Evolutionary conservation across 2,888 invertebrate species (phyloP).

Genomic region (Azorinus chamasolen): DNA sequence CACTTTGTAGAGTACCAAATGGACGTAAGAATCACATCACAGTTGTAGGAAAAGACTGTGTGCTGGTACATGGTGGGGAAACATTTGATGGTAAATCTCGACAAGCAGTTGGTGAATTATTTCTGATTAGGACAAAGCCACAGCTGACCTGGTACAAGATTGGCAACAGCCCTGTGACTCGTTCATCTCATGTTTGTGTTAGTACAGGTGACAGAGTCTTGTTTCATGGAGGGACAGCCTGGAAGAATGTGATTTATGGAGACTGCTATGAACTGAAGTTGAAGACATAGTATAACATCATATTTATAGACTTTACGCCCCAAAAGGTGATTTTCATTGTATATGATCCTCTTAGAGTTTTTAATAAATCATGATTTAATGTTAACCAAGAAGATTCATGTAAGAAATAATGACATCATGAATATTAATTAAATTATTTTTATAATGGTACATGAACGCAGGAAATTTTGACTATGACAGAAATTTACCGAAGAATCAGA

Average conservation of each 20-base stretch:
- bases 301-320: no score
- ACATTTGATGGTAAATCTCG: slow-evolving; percentile 84
- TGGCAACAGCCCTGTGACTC: slow-evolving; percentile 70
- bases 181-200: slow-evolving; percentile 83
- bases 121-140: slow-evolving; percentile 72
- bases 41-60: slow-evolving; percentile 68
- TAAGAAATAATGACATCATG: no score
- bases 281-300: neutral
- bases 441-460: no score
- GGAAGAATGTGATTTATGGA: slow-evolving; percentile 68
- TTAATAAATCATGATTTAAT: no score
- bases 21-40: slow-evolving; percentile 83
- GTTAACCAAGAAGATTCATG: no score
- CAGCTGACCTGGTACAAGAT: slow-evolving; percentile 72
- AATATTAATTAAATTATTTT: no score
- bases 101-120: slow-evolving; percentile 84
- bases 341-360: no score
- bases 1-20: slow-evolving; percentile 77
- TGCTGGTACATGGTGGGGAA: slow-evolving; percentile 85
- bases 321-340: no score
- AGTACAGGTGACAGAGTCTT: slow-evolving; percentile 71
- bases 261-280: slow-evolving; percentile 65
- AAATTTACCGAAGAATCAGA: no score
- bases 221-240: slow-evolving; percentile 84
- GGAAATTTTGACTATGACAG: no score